Percentiles rank a stretch among this genome's conserved stretches.
These are phyloP conservation scores for Polypedilum vanderplanki DNA, from an alignment of 1,140 invertebrate species.

Conservation along the genomic window DNA sequence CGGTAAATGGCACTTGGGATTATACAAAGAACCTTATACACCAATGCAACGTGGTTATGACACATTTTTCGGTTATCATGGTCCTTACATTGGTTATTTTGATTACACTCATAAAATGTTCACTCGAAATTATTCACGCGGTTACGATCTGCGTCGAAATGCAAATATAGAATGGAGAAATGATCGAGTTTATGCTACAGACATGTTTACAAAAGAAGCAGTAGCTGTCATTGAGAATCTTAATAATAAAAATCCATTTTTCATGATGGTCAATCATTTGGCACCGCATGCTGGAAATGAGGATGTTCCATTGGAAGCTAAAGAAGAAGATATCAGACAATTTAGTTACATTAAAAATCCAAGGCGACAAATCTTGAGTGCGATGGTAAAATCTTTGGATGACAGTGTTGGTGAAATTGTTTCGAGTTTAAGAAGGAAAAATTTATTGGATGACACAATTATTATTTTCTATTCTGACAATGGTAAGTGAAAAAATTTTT, in stretches of 20 bases:
- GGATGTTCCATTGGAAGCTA: slow-evolving; percentile 35
- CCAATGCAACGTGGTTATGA: slow-evolving; percentile 76
- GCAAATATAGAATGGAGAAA: slow-evolving; percentile 51
- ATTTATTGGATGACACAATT: too few species aligned
- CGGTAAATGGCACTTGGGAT: slow-evolving; percentile 88
- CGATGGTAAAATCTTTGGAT: too few species aligned
- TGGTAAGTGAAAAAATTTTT: too few species aligned
- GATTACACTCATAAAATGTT: slow-evolving; percentile 54
- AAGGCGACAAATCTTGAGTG: too few species aligned
- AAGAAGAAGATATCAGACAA: too few species aligned
- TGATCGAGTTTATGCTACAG: background rate
- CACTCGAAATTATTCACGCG: background rate
- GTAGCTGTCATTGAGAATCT: background rate
- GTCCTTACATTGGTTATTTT: slow-evolving; percentile 77
- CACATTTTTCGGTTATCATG: slow-evolving; percentile 75
- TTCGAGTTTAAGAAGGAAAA: too few species aligned
- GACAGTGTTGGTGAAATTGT: too few species aligned
- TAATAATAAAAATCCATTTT: background rate
- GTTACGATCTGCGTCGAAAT: slow-evolving; percentile 56
- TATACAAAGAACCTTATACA: slow-evolving; percentile 60
- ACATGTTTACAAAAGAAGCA: background rate
- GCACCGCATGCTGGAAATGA: slow-evolving; percentile 71
- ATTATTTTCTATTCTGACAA: too few species aligned
- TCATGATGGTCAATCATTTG: slow-evolving; percentile 48
- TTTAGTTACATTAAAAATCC: too few species aligned